Evolutionary conservation across 2,797 vertebrate species (phyloP).

Genomic region (Schizothorax lantsangensis): DNA sequence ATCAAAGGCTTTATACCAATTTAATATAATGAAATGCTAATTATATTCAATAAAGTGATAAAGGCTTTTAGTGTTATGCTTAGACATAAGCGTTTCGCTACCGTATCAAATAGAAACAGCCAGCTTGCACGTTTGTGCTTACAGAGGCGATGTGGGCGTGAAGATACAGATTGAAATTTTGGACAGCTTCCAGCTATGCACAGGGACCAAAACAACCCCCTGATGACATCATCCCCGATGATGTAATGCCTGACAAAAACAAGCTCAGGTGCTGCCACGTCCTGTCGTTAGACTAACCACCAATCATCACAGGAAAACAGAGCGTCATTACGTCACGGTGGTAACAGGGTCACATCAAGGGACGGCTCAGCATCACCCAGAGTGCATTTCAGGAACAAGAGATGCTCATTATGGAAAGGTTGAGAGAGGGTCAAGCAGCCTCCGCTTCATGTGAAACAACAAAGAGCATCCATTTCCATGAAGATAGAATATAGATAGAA

Average conservation of each 20-base stretch:
- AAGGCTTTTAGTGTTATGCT: constrained; percentile 1
- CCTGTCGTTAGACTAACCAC: constrained; percentile 68
- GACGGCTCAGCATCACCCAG: constrained; percentile 63
- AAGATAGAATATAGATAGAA: background rate
- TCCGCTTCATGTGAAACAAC: background rate
- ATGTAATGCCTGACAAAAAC: constrained; percentile 81
- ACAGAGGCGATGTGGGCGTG: constrained; percentile 24
- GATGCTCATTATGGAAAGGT: constrained; percentile 55
- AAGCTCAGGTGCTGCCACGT: constrained; percentile 76
- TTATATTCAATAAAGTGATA: background rate
- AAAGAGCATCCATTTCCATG: background rate
- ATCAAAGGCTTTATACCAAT: background rate
- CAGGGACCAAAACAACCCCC: constrained; percentile 63
- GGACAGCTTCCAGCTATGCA: constrained; percentile 67
- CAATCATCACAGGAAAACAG: constrained; percentile 53
- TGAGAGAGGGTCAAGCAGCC: constrained; percentile 6
- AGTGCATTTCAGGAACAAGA: constrained; percentile 68
- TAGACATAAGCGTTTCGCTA: background rate
- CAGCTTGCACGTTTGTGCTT: constrained; percentile 51
- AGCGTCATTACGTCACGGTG: constrained; percentile 76
- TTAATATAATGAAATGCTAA: background rate
- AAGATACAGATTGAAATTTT: constrained; percentile 60
- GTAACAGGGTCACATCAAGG: constrained; percentile 69
- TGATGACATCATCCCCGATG: constrained; percentile 80
- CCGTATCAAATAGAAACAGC: background rate